Percentiles rank a stretch among this genome's conserved stretches.
Conservation (phyloP, 2,888 invertebrate genomes). For the Trichogramma dendrolimi region DNA sequence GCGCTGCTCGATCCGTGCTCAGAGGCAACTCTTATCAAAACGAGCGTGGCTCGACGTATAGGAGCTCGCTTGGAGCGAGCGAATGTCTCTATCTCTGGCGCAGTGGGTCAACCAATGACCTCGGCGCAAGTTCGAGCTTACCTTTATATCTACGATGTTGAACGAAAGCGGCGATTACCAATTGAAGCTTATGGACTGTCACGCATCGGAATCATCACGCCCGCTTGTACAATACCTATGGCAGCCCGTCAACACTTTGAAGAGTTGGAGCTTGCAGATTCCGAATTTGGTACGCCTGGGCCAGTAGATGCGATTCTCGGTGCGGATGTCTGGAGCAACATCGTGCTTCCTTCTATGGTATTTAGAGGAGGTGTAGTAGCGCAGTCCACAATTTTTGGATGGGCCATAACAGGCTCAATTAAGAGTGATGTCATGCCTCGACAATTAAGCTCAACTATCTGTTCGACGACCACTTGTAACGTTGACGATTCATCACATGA, state of each 20-base stretch:
- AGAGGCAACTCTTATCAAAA: background rate
- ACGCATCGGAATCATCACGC: slow-evolving; percentile 5
- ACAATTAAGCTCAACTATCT: background rate
- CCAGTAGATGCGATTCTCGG: too few species aligned
- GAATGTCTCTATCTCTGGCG: background rate
- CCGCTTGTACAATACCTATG: background rate
- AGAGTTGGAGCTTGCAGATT: slow-evolving; percentile 2
- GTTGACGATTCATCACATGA: background rate
- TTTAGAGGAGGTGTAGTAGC: too few species aligned
- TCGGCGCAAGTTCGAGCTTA: slow-evolving; percentile 1
- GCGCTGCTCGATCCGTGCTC: slow-evolving; percentile 12
- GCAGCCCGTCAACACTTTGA: too few species aligned
- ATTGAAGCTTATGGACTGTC: slow-evolving; percentile 1
- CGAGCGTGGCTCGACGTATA: background rate
- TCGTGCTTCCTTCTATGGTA: too few species aligned
- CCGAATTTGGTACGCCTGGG: background rate
- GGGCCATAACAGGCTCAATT: slow-evolving; percentile 5
- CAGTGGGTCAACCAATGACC: background rate
- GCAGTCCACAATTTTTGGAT: slow-evolving; percentile 3
- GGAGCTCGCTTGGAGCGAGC: background rate
- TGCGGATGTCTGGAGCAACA: too few species aligned
- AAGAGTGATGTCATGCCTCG: too few species aligned
- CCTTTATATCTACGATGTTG: background rate
- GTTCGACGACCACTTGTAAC: background rate
- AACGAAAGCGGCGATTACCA: too few species aligned